A percentile compares a stretch with the other conserved stretches of the same genome.
These are phyloP conservation scores for Brachyalestes nurse DNA, from an alignment of 2,797 vertebrate species.

Conservation along the genomic window DNA sequence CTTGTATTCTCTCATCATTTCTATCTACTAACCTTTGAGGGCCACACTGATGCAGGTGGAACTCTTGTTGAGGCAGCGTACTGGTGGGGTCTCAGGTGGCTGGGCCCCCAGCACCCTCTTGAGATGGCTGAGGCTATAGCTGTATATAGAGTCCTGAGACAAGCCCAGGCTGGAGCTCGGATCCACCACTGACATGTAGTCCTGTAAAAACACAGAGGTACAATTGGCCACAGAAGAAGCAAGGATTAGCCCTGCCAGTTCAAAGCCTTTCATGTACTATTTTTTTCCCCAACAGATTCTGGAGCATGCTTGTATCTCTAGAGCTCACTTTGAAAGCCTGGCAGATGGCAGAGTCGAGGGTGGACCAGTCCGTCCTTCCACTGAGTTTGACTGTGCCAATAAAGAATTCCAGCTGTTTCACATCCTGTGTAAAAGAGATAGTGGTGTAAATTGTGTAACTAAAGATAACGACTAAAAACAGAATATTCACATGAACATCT, in stretches of 20 bases:
- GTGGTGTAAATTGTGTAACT: background rate
- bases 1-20: background rate
- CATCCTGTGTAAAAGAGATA: constrained; percentile 78
- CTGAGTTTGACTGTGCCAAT: constrained; percentile 89
- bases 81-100: constrained; percentile 86
- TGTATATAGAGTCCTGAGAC: constrained; percentile 91
- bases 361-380: constrained; percentile 92
- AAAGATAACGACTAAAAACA: background rate
- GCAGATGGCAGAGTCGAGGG: constrained; percentile 91
- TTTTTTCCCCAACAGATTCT: background rate
- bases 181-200: constrained; percentile 93
- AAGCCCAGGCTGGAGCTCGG: constrained; percentile 90
- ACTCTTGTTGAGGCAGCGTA: constrained; percentile 84
- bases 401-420: constrained; percentile 95
- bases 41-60: constrained; percentile 82
- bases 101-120: constrained; percentile 88
- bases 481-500: background rate
- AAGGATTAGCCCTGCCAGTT: background rate
- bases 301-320: background rate
- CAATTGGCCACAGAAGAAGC: background rate
- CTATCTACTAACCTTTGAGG: constrained; percentile 86
- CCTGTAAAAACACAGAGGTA: constrained; percentile 71
- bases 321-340: constrained; percentile 90
- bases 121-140: constrained; percentile 92
- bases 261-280: background rate